A percentile compares a stretch with the other conserved stretches of the same genome.
Conservation (phyloP, 2,113 vertebrate species). For the Sander vitreus region DNA sequence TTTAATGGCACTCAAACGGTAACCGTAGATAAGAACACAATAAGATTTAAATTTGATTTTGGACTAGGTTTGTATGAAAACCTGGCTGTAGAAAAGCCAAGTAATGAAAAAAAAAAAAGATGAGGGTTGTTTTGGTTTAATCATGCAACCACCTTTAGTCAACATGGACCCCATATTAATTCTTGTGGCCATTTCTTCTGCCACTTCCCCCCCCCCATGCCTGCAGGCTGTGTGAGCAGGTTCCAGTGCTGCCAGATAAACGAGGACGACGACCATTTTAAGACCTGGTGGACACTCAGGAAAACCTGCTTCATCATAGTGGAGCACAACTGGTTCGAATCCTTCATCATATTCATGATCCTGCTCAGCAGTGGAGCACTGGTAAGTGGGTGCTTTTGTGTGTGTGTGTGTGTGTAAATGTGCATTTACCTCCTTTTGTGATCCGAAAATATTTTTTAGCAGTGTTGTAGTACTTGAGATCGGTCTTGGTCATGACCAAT, state of each 20-base stretch:
- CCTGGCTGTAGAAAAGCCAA: neutral
- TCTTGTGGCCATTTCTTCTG: neutral
- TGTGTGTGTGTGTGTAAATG: too few species aligned
- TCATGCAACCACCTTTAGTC: neutral
- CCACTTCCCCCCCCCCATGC: neutral
- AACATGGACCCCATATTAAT: neutral
- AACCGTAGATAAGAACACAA: neutral
- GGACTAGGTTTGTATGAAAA: neutral
- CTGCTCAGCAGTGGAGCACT: conserved; percentile 98
- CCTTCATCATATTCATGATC: conserved; percentile 99
- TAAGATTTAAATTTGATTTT: neutral
- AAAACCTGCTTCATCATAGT: conserved; percentile 98
- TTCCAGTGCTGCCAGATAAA: conserved; percentile 96
- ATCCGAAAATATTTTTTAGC: neutral
- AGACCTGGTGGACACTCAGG: conserved; percentile 95
- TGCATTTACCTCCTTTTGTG: neutral
- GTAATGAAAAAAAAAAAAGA: neutral
- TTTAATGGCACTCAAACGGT: neutral
- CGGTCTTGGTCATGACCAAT: too few species aligned
- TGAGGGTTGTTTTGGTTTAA: neutral
- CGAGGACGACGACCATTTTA: conserved; percentile 89
- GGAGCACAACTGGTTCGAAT: conserved; percentile 99
- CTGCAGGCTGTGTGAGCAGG: conserved; percentile 91
- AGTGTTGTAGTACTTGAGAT: too few species aligned
- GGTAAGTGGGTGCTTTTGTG: conserved; percentile 82